phyloP scores from a whole-genome alignment of 1,140 invertebrate genomes.

The Megathymus violae region DNA sequence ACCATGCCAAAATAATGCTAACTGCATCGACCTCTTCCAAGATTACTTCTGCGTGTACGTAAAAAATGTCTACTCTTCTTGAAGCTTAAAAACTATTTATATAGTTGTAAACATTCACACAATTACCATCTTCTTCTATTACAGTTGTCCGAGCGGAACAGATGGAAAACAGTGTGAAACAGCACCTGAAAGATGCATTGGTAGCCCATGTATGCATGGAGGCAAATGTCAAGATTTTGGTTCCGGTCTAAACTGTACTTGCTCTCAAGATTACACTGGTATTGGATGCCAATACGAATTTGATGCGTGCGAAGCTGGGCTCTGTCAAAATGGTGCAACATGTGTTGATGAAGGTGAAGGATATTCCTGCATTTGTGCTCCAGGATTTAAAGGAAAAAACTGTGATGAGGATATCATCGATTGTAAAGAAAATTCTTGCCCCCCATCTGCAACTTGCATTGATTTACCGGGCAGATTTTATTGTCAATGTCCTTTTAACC shows the following conservation, averaged over 20 bases:
- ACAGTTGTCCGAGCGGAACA: slow-evolving; percentile 94
- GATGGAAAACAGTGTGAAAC: slow-evolving; percentile 98
- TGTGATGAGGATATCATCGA: slow-evolving; percentile 97
- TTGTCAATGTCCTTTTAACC: slow-evolving; percentile 97
- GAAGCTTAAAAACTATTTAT: no score
- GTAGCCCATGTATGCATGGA: slow-evolving; percentile 97
- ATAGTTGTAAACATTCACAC: not conserved
- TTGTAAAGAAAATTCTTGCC: slow-evolving; percentile 97
- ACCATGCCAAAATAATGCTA: slow-evolving; percentile 96
- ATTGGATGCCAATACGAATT: slow-evolving; percentile 97
- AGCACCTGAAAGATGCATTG: slow-evolving; percentile 97
- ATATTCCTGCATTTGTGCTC: slow-evolving; percentile 93
- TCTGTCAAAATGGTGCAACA: slow-evolving; percentile 96
- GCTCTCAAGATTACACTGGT: slow-evolving; percentile 92
- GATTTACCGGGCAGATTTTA: slow-evolving; percentile 96
- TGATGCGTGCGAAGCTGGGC: slow-evolving; percentile 93
- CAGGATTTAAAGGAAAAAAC: slow-evolving; percentile 93
- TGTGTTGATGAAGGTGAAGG: slow-evolving; percentile 93
- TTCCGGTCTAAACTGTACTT: slow-evolving; percentile 96
- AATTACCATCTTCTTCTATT: slow-evolving; percentile 44
- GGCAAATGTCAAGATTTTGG: slow-evolving; percentile 97
- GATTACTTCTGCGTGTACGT: slow-evolving; percentile 98
- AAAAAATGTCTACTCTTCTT: no score
- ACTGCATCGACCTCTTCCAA: slow-evolving; percentile 96
- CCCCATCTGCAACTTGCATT: slow-evolving; percentile 96